These are phyloP conservation scores for Invenusta paracnida DNA, from an alignment of 2,888 invertebrate species.

Conservation along the genomic window DNA sequence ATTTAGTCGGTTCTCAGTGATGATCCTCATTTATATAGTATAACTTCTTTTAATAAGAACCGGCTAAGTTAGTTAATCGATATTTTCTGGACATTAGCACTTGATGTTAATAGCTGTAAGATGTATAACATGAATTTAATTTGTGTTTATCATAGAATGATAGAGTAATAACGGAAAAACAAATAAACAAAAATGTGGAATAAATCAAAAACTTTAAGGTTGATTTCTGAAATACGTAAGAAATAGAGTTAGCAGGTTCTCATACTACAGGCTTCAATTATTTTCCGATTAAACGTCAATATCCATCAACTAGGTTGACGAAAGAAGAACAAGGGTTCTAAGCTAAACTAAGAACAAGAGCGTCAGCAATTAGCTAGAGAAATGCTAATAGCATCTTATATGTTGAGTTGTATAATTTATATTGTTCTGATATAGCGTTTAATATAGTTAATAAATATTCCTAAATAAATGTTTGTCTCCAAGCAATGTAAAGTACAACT, in stretches of 20 bases:
- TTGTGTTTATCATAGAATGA: conserved; percentile 3
- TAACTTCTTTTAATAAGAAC: not conserved
- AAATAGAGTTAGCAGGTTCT: conserved; percentile 21
- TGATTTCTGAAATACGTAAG: conserved; percentile 19
- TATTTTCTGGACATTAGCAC: conserved; percentile 14
- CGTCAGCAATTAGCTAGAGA: too few relatives aligned
- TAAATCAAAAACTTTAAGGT: conserved; percentile 4
- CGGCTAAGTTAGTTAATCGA: conserved; percentile 19
- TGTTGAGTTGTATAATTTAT: too few relatives aligned
- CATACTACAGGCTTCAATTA: not conserved
- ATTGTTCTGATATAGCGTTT: too few relatives aligned
- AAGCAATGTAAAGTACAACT: too few relatives aligned
- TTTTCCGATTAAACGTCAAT: not conserved
- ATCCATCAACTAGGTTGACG: too few relatives aligned
- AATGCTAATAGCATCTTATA: too few relatives aligned
- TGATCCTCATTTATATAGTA: conserved; percentile 5
- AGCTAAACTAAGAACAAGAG: too few relatives aligned
- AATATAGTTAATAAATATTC: too few relatives aligned
- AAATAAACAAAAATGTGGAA: conserved; percentile 18
- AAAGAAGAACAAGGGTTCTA: too few relatives aligned
- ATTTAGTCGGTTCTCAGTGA: conserved; percentile 3
- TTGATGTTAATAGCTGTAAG: conserved; percentile 4
- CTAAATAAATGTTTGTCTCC: too few relatives aligned
- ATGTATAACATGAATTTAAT: conserved; percentile 5
- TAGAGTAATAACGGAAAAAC: conserved; percentile 12